Percentiles rank a stretch among this genome's conserved stretches.
Evolutionary conservation across 2,113 vertebrate genomes (phyloP).

Genomic region (Amia ocellicauda): DNA sequence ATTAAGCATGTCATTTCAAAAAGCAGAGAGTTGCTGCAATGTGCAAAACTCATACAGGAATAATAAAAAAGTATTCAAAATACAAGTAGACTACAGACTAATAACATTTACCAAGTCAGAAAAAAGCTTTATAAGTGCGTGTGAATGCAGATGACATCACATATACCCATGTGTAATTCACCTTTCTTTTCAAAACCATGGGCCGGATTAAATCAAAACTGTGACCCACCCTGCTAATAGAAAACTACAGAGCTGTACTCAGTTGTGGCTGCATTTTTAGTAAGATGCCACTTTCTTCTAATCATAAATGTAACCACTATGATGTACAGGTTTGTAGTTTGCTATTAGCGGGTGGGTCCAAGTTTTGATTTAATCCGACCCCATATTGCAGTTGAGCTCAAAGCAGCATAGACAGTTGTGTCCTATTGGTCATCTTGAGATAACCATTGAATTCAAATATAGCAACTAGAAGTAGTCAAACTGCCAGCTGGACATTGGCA

Average conservation of each 20-base stretch:
- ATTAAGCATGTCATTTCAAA: conserved; percentile 34
- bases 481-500: too few relatives aligned
- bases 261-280: too few relatives aligned
- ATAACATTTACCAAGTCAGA: conserved; percentile 34
- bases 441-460: neutral
- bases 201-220: too few relatives aligned
- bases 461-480: neutral
- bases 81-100: conserved; percentile 20
- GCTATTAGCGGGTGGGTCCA: too few relatives aligned
- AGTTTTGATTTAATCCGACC: too few relatives aligned
- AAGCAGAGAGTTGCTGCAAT: neutral
- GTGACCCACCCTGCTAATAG: too few relatives aligned
- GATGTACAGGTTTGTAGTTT: too few relatives aligned
- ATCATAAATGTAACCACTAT: too few relatives aligned
- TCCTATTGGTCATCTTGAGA: neutral
- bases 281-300: too few relatives aligned
- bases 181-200: neutral
- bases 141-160: conserved; percentile 37
- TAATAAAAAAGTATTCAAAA: conserved; percentile 32
- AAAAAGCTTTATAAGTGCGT: conserved; percentile 13
- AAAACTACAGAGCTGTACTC: too few relatives aligned
- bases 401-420: neutral
- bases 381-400: neutral
- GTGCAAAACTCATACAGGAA: conserved; percentile 22
- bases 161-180: conserved; percentile 25